Percentiles rank a stretch among this genome's conserved stretches.
Evolutionary conservation across 2,888 invertebrate species (phyloP).

Genomic region (Matsumyia berberina): DNA sequence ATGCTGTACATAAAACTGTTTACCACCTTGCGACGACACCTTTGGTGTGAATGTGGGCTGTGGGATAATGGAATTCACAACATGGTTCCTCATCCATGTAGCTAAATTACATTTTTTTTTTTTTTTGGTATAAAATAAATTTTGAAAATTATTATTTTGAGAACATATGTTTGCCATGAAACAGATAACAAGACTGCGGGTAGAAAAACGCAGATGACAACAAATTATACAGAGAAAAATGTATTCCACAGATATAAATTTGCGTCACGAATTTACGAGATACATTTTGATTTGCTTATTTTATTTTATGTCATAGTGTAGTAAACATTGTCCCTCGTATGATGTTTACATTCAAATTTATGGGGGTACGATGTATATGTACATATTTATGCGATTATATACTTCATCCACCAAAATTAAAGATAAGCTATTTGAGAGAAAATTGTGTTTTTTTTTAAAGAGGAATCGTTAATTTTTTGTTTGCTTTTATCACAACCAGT

Average conservation of each 20-base stretch:
- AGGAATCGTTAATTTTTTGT: no score
- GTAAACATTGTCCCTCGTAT: conserved; percentile 29
- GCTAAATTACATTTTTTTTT: no score
- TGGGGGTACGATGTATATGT: neutral
- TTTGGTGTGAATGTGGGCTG: conserved; percentile 18
- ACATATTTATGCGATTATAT: neutral
- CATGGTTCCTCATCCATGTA: no score
- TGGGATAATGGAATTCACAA: no score
- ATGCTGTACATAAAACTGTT: conserved; percentile 32
- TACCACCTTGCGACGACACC: conserved; percentile 27
- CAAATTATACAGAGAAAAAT: neutral
- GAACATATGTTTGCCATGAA: neutral
- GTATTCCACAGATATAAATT: conserved; percentile 6
- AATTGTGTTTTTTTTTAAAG: conserved; percentile 6
- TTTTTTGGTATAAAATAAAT: no score
- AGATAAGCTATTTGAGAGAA: conserved; percentile 23
- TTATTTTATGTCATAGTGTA: neutral
- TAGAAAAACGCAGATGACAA: neutral
- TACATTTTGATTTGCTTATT: conserved; percentile 17
- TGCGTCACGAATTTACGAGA: conserved; percentile 4
- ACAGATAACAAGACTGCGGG: neutral
- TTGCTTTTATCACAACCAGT: conserved; percentile 42
- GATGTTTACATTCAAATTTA: conserved; percentile 25
- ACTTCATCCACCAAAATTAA: conserved; percentile 13
- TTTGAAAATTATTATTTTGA: no score